Conservation (phyloP, 2,888 invertebrate genomes). For the Entomobrya proxima region DNA sequence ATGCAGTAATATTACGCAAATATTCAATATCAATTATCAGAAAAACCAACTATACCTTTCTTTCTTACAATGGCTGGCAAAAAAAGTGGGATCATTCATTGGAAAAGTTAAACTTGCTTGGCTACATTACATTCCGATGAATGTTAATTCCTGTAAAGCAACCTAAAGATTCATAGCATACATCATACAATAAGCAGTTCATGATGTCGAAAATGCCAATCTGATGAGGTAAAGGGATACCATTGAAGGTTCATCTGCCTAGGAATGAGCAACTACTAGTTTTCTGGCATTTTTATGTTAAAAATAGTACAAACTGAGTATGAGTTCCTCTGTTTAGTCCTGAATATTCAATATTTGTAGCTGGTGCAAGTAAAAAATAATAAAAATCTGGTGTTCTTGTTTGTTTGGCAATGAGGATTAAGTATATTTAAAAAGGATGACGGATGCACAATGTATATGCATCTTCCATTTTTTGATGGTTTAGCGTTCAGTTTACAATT, state of each 20-base stretch:
- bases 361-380: background rate
- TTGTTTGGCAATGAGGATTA: background rate
- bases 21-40: too few species aligned
- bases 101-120: constrained; percentile 53
- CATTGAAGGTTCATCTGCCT: background rate
- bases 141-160: background rate
- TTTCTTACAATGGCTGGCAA: too few species aligned
- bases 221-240: background rate
- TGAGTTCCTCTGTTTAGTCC: background rate
- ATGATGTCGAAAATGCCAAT: background rate
- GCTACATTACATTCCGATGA: constrained; percentile 50
- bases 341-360: constrained; percentile 8
- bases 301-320: background rate
- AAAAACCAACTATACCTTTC: too few species aligned
- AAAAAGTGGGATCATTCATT: constrained; percentile 56
- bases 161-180: background rate
- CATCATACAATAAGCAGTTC: constrained; percentile 18
- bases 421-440: background rate
- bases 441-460: background rate
- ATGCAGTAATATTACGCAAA: too few species aligned
- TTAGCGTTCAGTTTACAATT: background rate
- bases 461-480: constrained; percentile 26
- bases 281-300: constrained; percentile 11
- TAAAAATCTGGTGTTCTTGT: background rate
- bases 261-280: constrained; percentile 3